These are phyloP conservation scores for Jaculus jaculus DNA, from an alignment of 2,113 vertebrate genomes.

Conservation along the genomic window DNA sequence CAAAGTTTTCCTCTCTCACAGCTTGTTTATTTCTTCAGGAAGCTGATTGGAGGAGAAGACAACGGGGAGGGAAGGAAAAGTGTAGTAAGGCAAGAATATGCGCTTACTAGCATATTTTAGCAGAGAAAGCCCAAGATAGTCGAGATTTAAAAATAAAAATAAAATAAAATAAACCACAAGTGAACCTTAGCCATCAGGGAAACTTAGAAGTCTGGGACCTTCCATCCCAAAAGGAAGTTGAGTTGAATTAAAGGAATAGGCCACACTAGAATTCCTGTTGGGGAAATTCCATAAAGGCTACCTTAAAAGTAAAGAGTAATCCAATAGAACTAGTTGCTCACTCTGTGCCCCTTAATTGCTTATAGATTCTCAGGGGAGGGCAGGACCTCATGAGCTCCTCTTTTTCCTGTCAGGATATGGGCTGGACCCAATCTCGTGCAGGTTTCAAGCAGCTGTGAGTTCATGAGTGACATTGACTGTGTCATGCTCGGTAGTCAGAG, in stretches of 20 bases:
- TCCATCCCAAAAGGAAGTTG: not conserved
- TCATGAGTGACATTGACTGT: no score
- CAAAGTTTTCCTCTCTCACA: not conserved
- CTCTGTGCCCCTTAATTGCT: no score
- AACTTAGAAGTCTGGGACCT: not conserved
- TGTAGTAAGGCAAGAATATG: not conserved
- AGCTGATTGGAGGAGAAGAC: not conserved
- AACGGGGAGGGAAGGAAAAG: not conserved
- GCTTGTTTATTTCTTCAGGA: not conserved
- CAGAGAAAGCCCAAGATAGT: not conserved
- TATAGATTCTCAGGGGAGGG: no score
- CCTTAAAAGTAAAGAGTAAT: not conserved
- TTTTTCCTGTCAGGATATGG: no score
- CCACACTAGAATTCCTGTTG: not conserved
- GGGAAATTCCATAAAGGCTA: not conserved
- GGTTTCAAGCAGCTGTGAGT: no score
- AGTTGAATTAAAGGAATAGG: not conserved
- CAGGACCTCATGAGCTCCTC: no score
- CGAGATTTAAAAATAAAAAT: not conserved
- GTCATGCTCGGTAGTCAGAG: no score
- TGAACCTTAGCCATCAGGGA: not conserved
- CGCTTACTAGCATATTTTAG: not conserved
- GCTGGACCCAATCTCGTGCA: no score
- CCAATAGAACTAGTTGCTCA: not conserved
- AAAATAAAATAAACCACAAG: not conserved